Conservation (phyloP, 2,888 invertebrate species). For the Syrista parreyssii region DNA sequence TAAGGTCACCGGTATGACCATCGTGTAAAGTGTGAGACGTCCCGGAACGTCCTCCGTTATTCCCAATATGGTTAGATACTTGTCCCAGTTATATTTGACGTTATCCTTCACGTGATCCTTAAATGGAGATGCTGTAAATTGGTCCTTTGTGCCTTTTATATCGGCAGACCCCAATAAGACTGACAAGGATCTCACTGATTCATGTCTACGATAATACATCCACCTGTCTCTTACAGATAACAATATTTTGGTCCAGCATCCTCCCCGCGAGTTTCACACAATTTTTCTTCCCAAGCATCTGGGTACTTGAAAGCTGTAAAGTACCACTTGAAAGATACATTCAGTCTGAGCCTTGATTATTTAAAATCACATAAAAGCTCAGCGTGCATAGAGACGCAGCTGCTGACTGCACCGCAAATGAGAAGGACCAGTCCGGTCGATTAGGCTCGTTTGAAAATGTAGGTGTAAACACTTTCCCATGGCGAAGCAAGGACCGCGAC, state of each 20-base stretch:
- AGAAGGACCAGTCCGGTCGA: slow-evolving; percentile 12
- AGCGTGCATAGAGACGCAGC: background rate
- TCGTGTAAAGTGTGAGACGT: slow-evolving; percentile 20
- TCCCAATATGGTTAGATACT: slow-evolving; percentile 46
- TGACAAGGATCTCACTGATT: background rate
- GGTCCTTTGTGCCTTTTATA: slow-evolving; percentile 31
- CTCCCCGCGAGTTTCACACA: background rate
- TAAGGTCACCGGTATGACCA: slow-evolving; percentile 55
- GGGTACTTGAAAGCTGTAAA: background rate
- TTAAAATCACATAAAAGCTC: background rate
- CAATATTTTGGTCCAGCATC: background rate
- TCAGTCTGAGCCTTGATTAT: background rate
- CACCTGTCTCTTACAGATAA: background rate
- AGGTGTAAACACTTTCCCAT: slow-evolving; percentile 47
- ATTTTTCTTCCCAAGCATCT: background rate
- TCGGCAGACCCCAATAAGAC: slow-evolving; percentile 13
- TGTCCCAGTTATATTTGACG: slow-evolving; percentile 54
- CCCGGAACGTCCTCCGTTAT: slow-evolving; percentile 45
- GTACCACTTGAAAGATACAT: background rate
- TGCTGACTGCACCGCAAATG: background rate
- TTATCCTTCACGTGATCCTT: slow-evolving; percentile 54
- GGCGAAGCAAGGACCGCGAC: slow-evolving; percentile 19
- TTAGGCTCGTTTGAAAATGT: slow-evolving; percentile 38
- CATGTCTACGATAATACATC: background rate
- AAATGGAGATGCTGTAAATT: slow-evolving; percentile 41